Conservation (phyloP, 2,113 vertebrate genomes). For the Chionodraco myersi region DNA sequence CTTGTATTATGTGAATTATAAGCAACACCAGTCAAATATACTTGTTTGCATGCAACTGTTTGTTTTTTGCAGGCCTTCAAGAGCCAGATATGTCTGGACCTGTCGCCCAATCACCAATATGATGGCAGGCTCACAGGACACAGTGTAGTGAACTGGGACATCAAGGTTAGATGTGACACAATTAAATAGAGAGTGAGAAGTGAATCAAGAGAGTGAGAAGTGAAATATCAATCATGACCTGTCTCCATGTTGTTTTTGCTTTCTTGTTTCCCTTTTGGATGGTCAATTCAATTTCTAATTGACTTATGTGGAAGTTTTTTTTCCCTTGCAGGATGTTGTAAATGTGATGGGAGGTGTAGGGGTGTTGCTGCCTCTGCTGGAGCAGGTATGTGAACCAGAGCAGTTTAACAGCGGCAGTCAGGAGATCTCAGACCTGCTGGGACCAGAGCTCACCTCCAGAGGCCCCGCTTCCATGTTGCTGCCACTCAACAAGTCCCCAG, state of each 20-base stretch:
- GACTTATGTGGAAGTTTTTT: neutral
- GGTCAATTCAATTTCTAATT: neutral
- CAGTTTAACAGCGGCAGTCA: slow-evolving; percentile 81
- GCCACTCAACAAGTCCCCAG: slow-evolving; percentile 89
- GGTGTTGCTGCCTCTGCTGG: slow-evolving; percentile 90
- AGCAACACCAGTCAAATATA: neutral
- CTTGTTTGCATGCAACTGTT: neutral
- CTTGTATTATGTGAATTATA: neutral
- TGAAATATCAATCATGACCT: neutral
- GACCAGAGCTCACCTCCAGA: slow-evolving; percentile 90
- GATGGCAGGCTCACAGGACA: slow-evolving; percentile 96
- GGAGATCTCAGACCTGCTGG: slow-evolving; percentile 90
- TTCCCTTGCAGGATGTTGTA: slow-evolving; percentile 88
- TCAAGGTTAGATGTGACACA: slow-evolving; percentile 86
- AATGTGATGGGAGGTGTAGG: slow-evolving; percentile 94
- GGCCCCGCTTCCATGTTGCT: slow-evolving; percentile 88
- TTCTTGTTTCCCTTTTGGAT: neutral
- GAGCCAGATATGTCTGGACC: slow-evolving; percentile 95
- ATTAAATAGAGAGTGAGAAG: too few species aligned
- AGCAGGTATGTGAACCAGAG: slow-evolving; percentile 87
- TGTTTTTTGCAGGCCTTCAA: slow-evolving; percentile 88
- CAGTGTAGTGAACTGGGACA: slow-evolving; percentile 93
- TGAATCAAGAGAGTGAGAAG: neutral
- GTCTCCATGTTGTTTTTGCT: neutral
- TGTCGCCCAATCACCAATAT: slow-evolving; percentile 89